Conservation (phyloP, 2,888 invertebrate species). For the Baccha elongata region DNA sequence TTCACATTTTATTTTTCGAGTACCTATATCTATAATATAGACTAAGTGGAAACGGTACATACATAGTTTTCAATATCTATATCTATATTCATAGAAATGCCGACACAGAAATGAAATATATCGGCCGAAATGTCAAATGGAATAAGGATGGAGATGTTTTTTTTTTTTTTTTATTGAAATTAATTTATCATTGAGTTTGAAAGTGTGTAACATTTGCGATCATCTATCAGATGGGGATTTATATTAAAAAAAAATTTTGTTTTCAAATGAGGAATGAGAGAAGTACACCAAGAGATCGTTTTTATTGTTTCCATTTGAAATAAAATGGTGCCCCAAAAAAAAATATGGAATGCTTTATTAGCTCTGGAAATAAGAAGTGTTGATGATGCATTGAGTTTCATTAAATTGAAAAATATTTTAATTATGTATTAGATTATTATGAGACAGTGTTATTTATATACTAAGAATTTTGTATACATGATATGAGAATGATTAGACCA, state of each 20-base stretch:
- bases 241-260: slow-evolving; percentile 32
- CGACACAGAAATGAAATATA: slow-evolving; percentile 33
- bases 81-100: background rate
- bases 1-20: slow-evolving; percentile 63
- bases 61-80: background rate
- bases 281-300: slow-evolving; percentile 8
- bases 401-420: slow-evolving; percentile 59
- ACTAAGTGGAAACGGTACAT: background rate
- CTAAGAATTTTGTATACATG: too few species aligned
- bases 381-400: slow-evolving; percentile 59
- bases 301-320: slow-evolving; percentile 14
- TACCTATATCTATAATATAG: background rate
- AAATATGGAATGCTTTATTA: slow-evolving; percentile 15
- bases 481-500: too few species aligned
- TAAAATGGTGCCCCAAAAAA: slow-evolving; percentile 12
- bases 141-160: slow-evolving; percentile 16
- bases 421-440: too few species aligned
- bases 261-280: background rate
- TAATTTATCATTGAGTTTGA: slow-evolving; percentile 64
- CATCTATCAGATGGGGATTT: slow-evolving; percentile 69
- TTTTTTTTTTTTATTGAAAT: slow-evolving; percentile 30
- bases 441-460: too few species aligned
- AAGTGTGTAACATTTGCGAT: slow-evolving; percentile 64
- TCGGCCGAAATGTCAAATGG: slow-evolving; percentile 56
- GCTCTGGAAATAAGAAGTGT: slow-evolving; percentile 8